A percentile compares a stretch with the other conserved stretches of the same genome.
Evolutionary conservation across 2,113 vertebrate species (phyloP).

Genomic region (Hemiscyllium ocellatum): DNA sequence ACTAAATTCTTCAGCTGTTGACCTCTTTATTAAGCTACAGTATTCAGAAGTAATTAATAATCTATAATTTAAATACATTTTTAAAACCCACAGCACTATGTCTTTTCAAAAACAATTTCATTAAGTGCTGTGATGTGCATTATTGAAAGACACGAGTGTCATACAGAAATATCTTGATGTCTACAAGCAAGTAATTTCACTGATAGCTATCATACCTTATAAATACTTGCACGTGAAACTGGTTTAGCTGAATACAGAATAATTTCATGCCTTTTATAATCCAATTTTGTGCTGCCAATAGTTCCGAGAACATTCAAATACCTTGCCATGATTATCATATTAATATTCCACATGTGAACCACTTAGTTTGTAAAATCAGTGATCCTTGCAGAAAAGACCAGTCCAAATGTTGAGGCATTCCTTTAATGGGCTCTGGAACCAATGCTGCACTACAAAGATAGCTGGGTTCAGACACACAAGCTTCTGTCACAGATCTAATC

Average conservation of each 20-base stretch:
- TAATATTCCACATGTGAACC: neutral
- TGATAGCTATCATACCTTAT: neutral
- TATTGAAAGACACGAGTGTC: neutral
- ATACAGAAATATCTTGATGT: neutral
- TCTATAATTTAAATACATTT: neutral
- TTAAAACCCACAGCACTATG: neutral
- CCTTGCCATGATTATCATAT: neutral
- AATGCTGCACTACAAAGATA: neutral
- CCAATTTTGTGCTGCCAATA: neutral
- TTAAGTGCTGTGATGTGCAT: neutral
- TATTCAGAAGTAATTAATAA: neutral
- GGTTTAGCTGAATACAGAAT: neutral
- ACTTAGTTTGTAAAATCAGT: neutral
- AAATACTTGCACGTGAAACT: neutral
- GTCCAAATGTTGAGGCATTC: neutral
- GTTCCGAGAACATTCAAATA: neutral
- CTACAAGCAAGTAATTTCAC: neutral
- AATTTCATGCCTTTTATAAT: constrained; percentile 30
- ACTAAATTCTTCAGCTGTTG: neutral
- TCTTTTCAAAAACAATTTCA: neutral
- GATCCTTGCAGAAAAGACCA: neutral
- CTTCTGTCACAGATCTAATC: neutral
- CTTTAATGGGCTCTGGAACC: neutral
- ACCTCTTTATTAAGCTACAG: neutral
- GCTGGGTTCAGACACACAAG: neutral